Percentiles rank a stretch among this genome's conserved stretches.
Evolutionary conservation across 2,888 invertebrate genomes (phyloP).

Genomic region (Aricia artaxerxes): DNA sequence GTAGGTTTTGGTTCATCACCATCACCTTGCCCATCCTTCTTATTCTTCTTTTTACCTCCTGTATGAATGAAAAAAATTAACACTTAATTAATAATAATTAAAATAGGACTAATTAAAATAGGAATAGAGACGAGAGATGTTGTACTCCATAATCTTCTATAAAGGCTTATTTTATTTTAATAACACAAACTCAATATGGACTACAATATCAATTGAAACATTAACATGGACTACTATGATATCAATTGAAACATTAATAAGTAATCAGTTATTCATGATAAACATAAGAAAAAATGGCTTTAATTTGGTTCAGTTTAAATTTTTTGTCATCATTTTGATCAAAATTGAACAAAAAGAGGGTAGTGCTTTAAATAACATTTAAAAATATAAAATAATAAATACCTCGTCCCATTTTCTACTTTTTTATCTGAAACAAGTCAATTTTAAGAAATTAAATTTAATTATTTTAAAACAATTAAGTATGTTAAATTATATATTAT

Average conservation of each 20-base stretch:
- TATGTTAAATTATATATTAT: too few relatives aligned
- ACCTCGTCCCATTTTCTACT: slow-evolving; percentile 19
- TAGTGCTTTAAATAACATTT: too few relatives aligned
- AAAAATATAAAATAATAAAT: not conserved
- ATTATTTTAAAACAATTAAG: not conserved
- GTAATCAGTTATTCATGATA: too few relatives aligned
- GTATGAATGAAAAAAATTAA: not conserved
- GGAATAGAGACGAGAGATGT: not conserved
- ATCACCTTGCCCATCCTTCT: slow-evolving; percentile 36
- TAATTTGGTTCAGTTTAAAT: too few relatives aligned
- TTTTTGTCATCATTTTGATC: too few relatives aligned
- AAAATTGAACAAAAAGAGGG: too few relatives aligned
- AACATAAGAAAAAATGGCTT: too few relatives aligned
- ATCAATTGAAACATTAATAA: too few relatives aligned
- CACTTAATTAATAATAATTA: not conserved
- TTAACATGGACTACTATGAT: too few relatives aligned
- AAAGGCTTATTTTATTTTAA: too few relatives aligned
- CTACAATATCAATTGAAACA: too few relatives aligned
- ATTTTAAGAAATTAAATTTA: not conserved
- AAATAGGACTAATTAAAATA: not conserved
- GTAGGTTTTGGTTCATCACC: slow-evolving; percentile 32
- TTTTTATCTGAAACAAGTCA: slow-evolving; percentile 1
- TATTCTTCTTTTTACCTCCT: slow-evolving; percentile 50
- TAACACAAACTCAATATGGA: too few relatives aligned
- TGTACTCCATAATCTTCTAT: not conserved